These are phyloP conservation scores for Argynnis bischoffii DNA, from an alignment of 2,888 invertebrate species.

Conservation along the genomic window DNA sequence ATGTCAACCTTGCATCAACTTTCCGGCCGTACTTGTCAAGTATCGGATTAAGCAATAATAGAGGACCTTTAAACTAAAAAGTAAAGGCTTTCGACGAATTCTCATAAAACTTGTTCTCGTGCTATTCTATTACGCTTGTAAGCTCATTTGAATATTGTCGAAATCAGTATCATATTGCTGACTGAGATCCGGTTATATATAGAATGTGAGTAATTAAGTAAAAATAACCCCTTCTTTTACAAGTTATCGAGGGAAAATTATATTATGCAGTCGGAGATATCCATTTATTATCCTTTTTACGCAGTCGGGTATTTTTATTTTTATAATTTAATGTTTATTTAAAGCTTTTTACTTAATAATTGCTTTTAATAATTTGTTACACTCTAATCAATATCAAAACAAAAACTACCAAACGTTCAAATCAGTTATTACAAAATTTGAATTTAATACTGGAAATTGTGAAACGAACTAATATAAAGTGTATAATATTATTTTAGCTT, in stretches of 20 bases:
- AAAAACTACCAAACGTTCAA: no score
- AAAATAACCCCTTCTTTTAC: not conserved
- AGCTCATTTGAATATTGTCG: conserved; percentile 16
- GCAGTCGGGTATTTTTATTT: no score
- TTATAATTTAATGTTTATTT: no score
- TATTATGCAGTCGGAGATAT: not conserved
- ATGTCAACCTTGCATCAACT: conserved; percentile 19
- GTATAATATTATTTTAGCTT: no score
- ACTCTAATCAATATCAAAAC: no score
- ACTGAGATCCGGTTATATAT: conserved; percentile 3
- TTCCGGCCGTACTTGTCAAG: conserved; percentile 15
- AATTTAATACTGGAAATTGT: no score
- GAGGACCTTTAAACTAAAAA: conserved; percentile 18
- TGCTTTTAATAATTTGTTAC: not conserved
- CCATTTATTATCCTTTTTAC: not conserved
- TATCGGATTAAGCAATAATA: conserved; percentile 4
- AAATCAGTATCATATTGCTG: conserved; percentile 12
- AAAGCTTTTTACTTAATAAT: no score
- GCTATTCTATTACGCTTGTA: conserved; percentile 1
- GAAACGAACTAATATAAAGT: no score
- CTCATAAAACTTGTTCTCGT: conserved; percentile 21
- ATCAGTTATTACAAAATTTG: no score
- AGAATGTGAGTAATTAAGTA: not conserved
- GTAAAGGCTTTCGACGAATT: conserved; percentile 22
- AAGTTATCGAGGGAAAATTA: not conserved